Evolutionary conservation across 2,113 vertebrate genomes (phyloP), one percentile per base, ranked within the genome.

Genomic region (Hemichromis elongatus): DNA sequence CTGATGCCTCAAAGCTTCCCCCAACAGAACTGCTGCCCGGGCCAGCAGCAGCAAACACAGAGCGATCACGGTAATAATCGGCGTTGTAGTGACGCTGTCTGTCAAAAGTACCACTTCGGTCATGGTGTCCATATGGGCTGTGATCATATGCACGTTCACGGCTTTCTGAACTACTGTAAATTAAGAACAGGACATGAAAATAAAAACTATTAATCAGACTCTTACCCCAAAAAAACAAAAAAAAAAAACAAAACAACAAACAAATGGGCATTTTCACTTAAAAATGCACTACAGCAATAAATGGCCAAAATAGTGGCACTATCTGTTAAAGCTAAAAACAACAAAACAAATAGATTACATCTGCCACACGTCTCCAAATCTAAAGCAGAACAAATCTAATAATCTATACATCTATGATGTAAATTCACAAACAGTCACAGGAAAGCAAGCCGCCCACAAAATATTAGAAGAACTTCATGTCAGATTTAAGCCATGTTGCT

Each of bases 101-200:
- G 96, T 99, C 98, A 92, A 99, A 99, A 90, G 96, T 93, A 94
- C 97, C 97, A 90, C 97, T 97, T 92, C 98, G 97, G 89, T 99
- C 98, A 92, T 99, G 98, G 96, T 99, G 98, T 98, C 98, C 98
- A 94, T 99, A 99, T 92, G 98, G 98, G 98, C 97, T 99, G 97
- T 98, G 98, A 95, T 99, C 98, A 93, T 99, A 99, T 91, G 97
- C 96, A 96, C 99, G 98, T 94, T 99, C 99, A 96, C 98, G 97
- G 95, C 97, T 98, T 95, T 99, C 99, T 96, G 99, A 98, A 96
- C 97, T 98, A 97, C 98, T 99, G 98, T 82, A 66, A 92, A 96
- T 96, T 86, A 95, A 90, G 87, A 91, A 95, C 80, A 93, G 66
- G 80, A 79, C 70, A 86, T 57, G 52, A 45, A 53, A 24, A 83